Evolutionary conservation across 1,140 invertebrate species (phyloP).

Genomic region (Cydia splendana): DNA sequence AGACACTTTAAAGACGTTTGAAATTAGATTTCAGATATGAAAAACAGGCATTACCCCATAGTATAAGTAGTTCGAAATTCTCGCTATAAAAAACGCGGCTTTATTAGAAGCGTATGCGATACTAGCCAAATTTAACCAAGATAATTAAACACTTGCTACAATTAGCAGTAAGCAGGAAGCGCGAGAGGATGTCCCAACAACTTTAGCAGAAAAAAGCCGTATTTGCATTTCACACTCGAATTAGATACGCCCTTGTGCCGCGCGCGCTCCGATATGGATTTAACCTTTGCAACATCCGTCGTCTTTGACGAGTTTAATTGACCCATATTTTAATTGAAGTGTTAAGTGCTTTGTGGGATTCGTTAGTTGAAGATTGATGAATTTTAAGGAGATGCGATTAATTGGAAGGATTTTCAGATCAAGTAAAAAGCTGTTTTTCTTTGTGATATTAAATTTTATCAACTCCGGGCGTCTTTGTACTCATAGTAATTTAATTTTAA

Average conservation of each 20-base stretch:
- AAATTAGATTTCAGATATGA: no score
- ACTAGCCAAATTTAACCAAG: constrained; percentile 17
- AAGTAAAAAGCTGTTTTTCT: not conserved
- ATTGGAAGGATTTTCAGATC: not conserved
- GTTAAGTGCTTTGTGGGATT: constrained; percentile 4
- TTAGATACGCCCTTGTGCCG: not conserved
- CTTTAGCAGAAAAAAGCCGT: not conserved
- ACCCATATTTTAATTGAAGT: constrained; percentile 21
- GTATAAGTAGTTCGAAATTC: no score
- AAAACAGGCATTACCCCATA: no score
- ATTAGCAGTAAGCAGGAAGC: constrained; percentile 12
- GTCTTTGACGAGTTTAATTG: constrained; percentile 10
- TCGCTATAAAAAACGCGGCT: no score
- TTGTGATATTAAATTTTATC: not conserved
- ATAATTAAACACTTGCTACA: constrained; percentile 16
- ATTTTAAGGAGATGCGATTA: constrained; percentile 4
- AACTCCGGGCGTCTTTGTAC: no score
- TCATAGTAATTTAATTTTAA: no score
- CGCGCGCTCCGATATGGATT: not conserved
- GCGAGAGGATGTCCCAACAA: constrained; percentile 4
- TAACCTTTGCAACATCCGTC: constrained; percentile 16
- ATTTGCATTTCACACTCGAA: not conserved
- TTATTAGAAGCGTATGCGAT: no score
- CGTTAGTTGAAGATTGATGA: constrained; percentile 8
- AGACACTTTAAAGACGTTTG: no score